Evolutionary conservation across 2,888 invertebrate species (phyloP).

Genomic region (Amaurobius ferox): DNA sequence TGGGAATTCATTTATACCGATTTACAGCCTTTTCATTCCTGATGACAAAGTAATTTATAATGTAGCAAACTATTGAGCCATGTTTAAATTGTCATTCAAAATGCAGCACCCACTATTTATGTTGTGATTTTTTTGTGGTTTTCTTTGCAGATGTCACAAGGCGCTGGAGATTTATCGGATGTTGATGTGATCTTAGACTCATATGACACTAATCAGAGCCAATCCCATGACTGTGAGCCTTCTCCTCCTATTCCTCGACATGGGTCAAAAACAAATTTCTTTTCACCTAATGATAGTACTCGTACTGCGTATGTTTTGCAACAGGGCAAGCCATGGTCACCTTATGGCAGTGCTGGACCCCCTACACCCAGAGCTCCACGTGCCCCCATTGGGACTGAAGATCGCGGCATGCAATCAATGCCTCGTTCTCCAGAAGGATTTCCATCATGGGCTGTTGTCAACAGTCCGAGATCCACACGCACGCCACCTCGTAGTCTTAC

Average conservation of each 20-base stretch:
- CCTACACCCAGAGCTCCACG: constrained; percentile 56
- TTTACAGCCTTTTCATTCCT: too few species aligned
- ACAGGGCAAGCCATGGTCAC: constrained; percentile 60
- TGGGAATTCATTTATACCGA: too few species aligned
- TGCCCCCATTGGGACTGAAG: constrained; percentile 46
- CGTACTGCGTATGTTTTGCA: constrained; percentile 35
- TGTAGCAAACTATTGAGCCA: too few species aligned
- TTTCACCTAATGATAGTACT: constrained; percentile 34
- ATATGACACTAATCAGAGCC: constrained; percentile 69
- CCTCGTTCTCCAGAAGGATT: constrained; percentile 13
- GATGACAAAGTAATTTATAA: too few species aligned
- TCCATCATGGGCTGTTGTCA: constrained; percentile 50
- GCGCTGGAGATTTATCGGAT: constrained; percentile 64
- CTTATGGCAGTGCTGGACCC: constrained; percentile 57
- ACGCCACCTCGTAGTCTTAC: constrained; percentile 70
- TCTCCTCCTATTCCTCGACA: constrained; percentile 73
- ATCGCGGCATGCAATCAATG: constrained; percentile 38
- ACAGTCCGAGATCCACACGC: constrained; percentile 55
- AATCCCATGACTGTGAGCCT: constrained; percentile 73
- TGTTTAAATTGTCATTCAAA: too few species aligned
- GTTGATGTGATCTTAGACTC: constrained; percentile 67
- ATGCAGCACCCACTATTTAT: too few species aligned
- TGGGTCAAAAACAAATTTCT: constrained; percentile 72
- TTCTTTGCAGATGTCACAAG: constrained; percentile 61
- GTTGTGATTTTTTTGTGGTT: too few species aligned